Base-by-base conservation (phyloP, 2,888 invertebrate species). In the Fragum sueziense region DNA sequence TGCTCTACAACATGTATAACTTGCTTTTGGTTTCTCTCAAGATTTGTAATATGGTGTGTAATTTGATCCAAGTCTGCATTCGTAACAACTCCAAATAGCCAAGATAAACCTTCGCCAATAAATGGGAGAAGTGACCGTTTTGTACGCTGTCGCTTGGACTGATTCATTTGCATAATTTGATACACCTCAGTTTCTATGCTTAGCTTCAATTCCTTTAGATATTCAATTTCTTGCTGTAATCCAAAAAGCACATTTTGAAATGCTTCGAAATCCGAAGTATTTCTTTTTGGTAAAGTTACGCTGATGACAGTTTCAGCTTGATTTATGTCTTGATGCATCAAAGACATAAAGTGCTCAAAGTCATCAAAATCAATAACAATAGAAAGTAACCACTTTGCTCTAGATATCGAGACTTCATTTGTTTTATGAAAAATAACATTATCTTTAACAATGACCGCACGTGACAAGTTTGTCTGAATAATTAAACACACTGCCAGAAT, bases 1-100 rank as follows among this genome's bases (percentile, higher is more conserved):
- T 59, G 9, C 27, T 59, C 57, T 22, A 59, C 57, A 27, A 59
- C 57, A 59, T 59, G 57, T 59, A 59, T 59, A 7, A 59, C 17
- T 59, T 27, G 22, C 29, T 59, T 59, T 59, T 59, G 57, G 17
- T 22, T 59, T n/a, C n/a, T 20, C 3, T 25, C 57, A 27, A 59
- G 29, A 3, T 3, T 25, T 7, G 25, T 7, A 3, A 59, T 17
- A 7, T 59, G 57, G 27, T 7, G 7, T 22, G 7, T 3, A 25
- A 59, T 59, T 4, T 27, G 4, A 25, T 59, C 17, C 14, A 59
- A 6, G 17, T 59, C 57, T 22, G 7, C 6, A 25, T 59, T 27
- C 3, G 27, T 22, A 7, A 59, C 57, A 9, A 59, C 29, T 6
- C 57, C 57, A 59, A 59, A 59, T 27, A 59, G 29, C 57, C 57